phyloP scores from a whole-genome alignment of 2,113 vertebrate species.

The Beaufortia kweichowensis region DNA sequence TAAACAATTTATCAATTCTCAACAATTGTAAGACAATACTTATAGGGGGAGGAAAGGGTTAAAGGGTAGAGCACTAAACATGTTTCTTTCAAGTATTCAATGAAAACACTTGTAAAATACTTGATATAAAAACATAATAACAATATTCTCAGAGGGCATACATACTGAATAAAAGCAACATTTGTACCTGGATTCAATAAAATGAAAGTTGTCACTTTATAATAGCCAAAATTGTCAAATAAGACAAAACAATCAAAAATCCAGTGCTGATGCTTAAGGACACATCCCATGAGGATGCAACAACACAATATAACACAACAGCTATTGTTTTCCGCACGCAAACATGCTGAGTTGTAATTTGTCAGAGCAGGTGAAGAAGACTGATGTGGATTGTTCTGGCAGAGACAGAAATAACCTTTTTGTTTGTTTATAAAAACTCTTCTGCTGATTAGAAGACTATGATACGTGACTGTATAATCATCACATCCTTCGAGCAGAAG shows the following conservation, averaged over 20 bases:
- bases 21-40: too few relatives aligned
- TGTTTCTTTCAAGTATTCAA: too few relatives aligned
- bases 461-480: constrained; percentile 46
- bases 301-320: constrained; percentile 26
- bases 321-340: constrained; percentile 54
- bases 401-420: constrained; percentile 47
- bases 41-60: too few relatives aligned
- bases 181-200: too few relatives aligned
- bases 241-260: neutral
- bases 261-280: neutral
- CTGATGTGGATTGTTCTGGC: constrained; percentile 4
- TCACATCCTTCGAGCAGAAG: neutral
- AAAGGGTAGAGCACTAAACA: too few relatives aligned
- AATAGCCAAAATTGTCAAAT: neutral
- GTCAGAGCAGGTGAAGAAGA: constrained; percentile 28
- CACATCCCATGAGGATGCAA: constrained; percentile 34
- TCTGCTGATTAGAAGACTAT: constrained; percentile 34
- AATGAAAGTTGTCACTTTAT: neutral
- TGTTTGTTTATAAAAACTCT: constrained; percentile 47
- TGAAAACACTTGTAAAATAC: too few relatives aligned
- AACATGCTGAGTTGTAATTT: constrained; percentile 32
- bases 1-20: too few relatives aligned
- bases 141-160: too few relatives aligned
- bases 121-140: too few relatives aligned
- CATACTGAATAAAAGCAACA: too few relatives aligned